Base-by-base conservation (phyloP, 1,140 invertebrate species). In the Drosophila nannoptera region DNA sequence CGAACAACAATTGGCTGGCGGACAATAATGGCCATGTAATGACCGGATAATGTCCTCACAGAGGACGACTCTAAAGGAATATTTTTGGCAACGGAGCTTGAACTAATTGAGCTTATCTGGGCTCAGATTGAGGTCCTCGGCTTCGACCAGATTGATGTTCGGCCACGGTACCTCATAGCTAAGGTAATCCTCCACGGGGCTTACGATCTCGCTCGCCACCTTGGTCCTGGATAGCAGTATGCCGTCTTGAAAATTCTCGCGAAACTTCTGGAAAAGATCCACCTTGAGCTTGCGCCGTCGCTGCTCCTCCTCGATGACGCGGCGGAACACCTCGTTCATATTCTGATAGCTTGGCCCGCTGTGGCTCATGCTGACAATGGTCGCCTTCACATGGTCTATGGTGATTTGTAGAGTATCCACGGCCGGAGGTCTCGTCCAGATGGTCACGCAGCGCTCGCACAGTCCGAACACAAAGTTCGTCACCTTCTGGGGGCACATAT, bases 401-500 rank as follows among this genome's bases (percentile, higher is more conserved):
- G 46, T 72, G 4, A 58, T 5, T 5, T 43, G 3, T 12, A 22
- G 7, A 0, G n/a, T 11, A 6, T 52, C 46, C 40, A 12, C 14
- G 7, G 48, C 48, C 0, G 35, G 38, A 3, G 35, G 42, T 9
- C 11, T 63, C 7, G 50, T 12, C 80, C 75, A 83, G 22, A 84
- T 62, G 0, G 8, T 0, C 0, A 53, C 22, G 9, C 78, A 83
- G 4, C 61, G 56, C n/a, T 29, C 49, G 29, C 80, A 84, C 5
- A 83, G 43, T 0, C 76, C 75, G n/a, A 16, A 38, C 12, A 69
- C 46, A 12, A 62, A 67, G 36, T 83, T 60, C 8, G 49, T 53
- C 11, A 67, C 62, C 7, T 5, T 36, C 5, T 61, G 62, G 14
- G 38, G 43, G 12, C 78, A 83, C 72, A 67, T 73, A 12, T 82